Evolutionary conservation across 2,888 invertebrate genomes (phyloP), one percentile per base, ranked within the genome.

Genomic region (Philopedon plagiatum): DNA sequence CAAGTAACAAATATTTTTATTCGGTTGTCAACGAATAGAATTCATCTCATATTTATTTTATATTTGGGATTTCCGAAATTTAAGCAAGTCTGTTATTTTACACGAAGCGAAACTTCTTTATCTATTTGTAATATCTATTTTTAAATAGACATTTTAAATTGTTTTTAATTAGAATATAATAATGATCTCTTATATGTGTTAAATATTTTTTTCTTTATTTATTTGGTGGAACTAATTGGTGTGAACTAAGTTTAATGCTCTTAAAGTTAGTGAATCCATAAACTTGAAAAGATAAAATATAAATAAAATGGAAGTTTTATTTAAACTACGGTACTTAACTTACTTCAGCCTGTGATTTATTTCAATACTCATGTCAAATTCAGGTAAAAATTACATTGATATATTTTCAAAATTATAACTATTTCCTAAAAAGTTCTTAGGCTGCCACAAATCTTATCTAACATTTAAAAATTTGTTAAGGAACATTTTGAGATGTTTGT

Each of bases 141-240:
- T 44, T 19, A 44, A 19, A 44, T 19, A 44, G 19, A 19, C 19
- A 1, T 44, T 44, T 8, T 2, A 19, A 44, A 44, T 44, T 44
- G 44, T 44, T 44, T 39, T 44, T 44, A 44, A 44, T 44, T 44
- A 19, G 8, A 44, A 44, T 44, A 5, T 44, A 19, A 5, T 44
- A 19, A 19, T 44, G 44, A 18, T 18, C 11, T 44, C 19, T 19
- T 18, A 44, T 44, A 44, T 9, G 15, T 8, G 9, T 44, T 19
- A 11, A 19, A 19, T 44, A n/a, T n/a, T 44, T 15, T 9, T 44
- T 44, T 8, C 19, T 44, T 44, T 18, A 18, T 18, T 19, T 18
- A 19, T 44, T 44, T 44, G 3, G 15, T 18, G 18, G 1, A 1
- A 15, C 18, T 41, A 7, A 41, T 15, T 15, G 13, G 41, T 41